Evolutionary conservation across 2,113 vertebrate genomes (phyloP).

Genomic region (Platysternon megacephalum): DNA sequence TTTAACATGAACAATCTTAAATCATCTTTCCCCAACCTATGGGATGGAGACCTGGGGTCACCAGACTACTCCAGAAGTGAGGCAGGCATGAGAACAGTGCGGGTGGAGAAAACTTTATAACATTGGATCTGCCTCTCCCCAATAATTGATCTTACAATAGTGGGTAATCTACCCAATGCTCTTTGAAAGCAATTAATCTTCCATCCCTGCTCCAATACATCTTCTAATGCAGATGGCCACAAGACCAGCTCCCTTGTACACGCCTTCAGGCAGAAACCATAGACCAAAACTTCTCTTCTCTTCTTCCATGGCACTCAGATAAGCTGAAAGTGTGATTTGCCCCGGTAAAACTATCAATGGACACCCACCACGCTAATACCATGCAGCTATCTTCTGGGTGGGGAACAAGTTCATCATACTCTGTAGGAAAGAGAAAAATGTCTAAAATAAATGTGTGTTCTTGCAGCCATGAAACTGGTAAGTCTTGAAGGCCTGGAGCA

Average conservation of each 20-base stretch:
- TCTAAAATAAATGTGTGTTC: accelerated
- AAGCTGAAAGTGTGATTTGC: not conserved
- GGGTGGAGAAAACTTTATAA: conserved; percentile 12
- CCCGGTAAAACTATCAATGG: not conserved
- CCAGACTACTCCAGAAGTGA: not conserved
- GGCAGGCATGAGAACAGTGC: not conserved
- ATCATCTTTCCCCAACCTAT: not conserved
- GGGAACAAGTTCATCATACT: accelerated
- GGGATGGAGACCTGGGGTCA: not conserved
- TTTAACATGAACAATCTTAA: not conserved
- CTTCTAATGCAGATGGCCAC: not conserved
- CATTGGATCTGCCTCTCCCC: not conserved
- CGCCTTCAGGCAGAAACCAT: accelerated
- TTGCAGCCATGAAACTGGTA: accelerated
- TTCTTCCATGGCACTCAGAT: not conserved
- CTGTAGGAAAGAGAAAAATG: accelerated
- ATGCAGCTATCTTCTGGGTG: not conserved
- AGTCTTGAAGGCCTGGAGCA: accelerated
- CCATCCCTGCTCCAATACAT: not conserved
- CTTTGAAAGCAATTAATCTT: conserved; percentile 33
- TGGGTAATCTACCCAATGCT: not conserved
- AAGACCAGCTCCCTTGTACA: not conserved
- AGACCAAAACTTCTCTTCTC: not conserved
- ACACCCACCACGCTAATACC: accelerated
- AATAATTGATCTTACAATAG: not conserved